Percentiles rank a stretch among this genome's conserved stretches.
Conservation (phyloP, 2,797 vertebrate species). For the Hemitrygon akajei region DNA sequence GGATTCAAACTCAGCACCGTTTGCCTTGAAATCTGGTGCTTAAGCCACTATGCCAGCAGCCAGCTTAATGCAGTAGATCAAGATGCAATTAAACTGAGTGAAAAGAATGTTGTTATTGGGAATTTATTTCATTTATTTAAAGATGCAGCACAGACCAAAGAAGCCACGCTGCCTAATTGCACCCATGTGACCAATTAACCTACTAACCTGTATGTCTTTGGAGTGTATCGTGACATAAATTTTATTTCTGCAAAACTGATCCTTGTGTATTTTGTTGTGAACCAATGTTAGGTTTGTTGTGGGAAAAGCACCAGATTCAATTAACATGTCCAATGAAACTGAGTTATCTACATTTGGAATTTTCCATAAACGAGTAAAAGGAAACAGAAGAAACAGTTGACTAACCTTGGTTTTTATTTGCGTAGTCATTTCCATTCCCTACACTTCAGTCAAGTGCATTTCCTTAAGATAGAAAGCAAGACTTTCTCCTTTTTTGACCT, state of each 20-base stretch:
- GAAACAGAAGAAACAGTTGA: background rate
- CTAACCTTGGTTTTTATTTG: background rate
- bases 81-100: too few relatives aligned
- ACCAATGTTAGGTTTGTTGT: background rate
- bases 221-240: background rate
- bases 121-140: background rate
- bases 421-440: background rate
- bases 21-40: too few relatives aligned
- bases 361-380: background rate
- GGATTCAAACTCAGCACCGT: too few relatives aligned
- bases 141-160: too few relatives aligned
- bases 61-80: background rate
- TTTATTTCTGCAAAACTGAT: background rate
- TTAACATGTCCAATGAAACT: too few relatives aligned
- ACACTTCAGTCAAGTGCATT: background rate
- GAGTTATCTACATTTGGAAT: too few relatives aligned
- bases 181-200: too few relatives aligned
- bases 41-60: too few relatives aligned
- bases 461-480: background rate
- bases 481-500: background rate
- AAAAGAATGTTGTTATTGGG: background rate
- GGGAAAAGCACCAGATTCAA: background rate
- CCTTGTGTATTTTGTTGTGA: background rate
- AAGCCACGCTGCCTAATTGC: too few relatives aligned
- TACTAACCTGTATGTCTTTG: too few relatives aligned